Evolutionary conservation across 2,888 invertebrate species (phyloP).

Genomic region (Mythimna pallens): DNA sequence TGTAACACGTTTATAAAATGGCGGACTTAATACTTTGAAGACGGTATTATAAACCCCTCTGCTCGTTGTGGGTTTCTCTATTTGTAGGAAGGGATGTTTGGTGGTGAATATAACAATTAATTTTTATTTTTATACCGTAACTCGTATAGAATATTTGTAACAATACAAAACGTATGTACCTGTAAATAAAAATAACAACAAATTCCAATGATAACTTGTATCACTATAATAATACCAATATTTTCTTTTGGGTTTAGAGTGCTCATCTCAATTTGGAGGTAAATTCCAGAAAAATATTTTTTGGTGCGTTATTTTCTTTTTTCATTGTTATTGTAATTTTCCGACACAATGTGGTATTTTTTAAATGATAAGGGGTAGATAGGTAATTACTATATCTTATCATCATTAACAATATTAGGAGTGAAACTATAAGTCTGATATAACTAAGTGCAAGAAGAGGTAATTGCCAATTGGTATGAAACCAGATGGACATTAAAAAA

Average conservation of each 20-base stretch:
- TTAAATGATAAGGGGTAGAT: no score
- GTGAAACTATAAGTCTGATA: background rate
- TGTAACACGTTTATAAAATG: constrained; percentile 64
- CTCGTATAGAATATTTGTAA: background rate
- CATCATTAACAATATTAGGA: no score
- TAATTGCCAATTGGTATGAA: background rate
- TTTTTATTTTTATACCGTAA: background rate
- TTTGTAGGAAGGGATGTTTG: background rate
- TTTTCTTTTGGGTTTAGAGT: background rate
- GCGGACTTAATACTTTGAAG: constrained; percentile 57
- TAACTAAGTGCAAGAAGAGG: background rate
- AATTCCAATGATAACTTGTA: background rate
- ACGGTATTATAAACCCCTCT: background rate
- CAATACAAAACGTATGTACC: background rate
- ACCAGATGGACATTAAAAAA: no score
- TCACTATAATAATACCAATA: background rate
- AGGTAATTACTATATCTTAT: no score
- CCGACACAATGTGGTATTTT: no score
- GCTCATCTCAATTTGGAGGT: no score
- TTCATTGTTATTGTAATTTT: no score
- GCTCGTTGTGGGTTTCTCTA: constrained; percentile 9
- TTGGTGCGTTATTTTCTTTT: no score
- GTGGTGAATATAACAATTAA: background rate
- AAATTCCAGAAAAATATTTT: no score
- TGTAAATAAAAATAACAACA: constrained; percentile 43